Percentiles rank a stretch among this genome's conserved stretches.
These are phyloP conservation scores for Pristionchus maxplancki DNA, from an alignment of 2,888 invertebrate species.

Conservation along the genomic window DNA sequence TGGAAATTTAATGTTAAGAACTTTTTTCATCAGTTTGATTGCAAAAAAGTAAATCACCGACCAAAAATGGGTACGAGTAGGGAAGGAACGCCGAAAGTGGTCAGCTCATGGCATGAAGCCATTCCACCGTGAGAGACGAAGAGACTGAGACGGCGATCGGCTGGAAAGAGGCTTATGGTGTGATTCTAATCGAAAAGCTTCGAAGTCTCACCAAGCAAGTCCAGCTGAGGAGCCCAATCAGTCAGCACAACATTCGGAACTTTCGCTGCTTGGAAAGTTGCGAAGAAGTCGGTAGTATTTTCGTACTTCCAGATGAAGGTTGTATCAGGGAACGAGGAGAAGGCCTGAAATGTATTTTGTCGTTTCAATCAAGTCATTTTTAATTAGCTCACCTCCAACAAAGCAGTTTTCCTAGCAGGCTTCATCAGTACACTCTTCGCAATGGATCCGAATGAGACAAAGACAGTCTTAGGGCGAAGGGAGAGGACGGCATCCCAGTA, in stretches of 20 bases:
- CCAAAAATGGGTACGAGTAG: conserved; percentile 29
- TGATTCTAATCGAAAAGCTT: background rate
- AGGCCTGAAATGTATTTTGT: conserved; percentile 5
- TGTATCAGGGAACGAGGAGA: conserved; percentile 19
- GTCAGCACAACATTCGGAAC: conserved; percentile 9
- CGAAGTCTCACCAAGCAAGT: background rate
- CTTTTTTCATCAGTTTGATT: too few relatives aligned
- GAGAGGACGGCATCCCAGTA: background rate
- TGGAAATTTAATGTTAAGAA: background rate
- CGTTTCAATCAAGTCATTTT: background rate
- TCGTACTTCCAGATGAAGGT: conserved; percentile 48
- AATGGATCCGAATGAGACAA: conserved; percentile 33
- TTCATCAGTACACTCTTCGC: conserved; percentile 44
- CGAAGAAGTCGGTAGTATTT: conserved; percentile 7
- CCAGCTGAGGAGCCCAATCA: conserved; percentile 12
- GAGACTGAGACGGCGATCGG: conserved; percentile 20
- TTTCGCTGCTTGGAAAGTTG: background rate
- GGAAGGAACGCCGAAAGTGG: conserved; percentile 15
- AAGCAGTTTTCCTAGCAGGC: background rate
- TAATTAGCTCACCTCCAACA: background rate
- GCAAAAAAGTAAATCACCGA: background rate
- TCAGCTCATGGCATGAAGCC: conserved; percentile 28
- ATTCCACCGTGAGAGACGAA: conserved; percentile 48
- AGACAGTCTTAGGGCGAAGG: background rate
- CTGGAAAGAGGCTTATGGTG: background rate